Conservation (phyloP, 2,888 invertebrate genomes). For the Drosophila melanocephala region DNA sequence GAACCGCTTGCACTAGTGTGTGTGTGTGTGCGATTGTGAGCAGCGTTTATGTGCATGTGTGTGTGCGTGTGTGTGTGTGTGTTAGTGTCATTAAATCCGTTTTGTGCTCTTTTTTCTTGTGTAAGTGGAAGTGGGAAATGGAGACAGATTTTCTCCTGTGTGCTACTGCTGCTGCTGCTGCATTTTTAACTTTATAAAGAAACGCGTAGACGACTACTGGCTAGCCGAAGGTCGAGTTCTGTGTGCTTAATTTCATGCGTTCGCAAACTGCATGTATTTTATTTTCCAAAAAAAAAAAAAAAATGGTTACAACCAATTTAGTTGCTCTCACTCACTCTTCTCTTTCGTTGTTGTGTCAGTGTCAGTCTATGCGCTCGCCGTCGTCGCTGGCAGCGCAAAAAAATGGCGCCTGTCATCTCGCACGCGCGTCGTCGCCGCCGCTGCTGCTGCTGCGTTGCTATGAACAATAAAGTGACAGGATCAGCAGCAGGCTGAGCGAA, state of each 20-base stretch:
- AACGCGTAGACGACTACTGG: slow-evolving; percentile 14
- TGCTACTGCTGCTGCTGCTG: slow-evolving; percentile 7
- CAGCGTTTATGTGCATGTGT: slow-evolving; percentile 15
- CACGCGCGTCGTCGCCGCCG: slow-evolving; percentile 39
- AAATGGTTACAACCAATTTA: slow-evolving; percentile 18
- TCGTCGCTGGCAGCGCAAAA: slow-evolving; percentile 27
- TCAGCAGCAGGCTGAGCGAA: slow-evolving; percentile 32
- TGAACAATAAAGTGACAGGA: slow-evolving; percentile 41
- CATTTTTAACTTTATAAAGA: slow-evolving; percentile 28
- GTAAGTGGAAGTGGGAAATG: slow-evolving; percentile 47
- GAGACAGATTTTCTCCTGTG: slow-evolving; percentile 50
- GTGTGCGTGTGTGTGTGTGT: slow-evolving; percentile 30
- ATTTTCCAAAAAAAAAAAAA: slow-evolving; percentile 12
- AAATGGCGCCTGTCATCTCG: slow-evolving; percentile 69
- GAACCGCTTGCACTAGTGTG: slow-evolving; percentile 21
- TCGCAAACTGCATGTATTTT: slow-evolving; percentile 19
- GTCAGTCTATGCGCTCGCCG: slow-evolving; percentile 1
- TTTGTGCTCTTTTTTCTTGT: slow-evolving; percentile 42
- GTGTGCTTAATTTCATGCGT: slow-evolving; percentile 9
- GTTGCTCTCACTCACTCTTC: slow-evolving; percentile 6
- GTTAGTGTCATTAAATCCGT: slow-evolving; percentile 52
- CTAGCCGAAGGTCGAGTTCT: slow-evolving; percentile 40
- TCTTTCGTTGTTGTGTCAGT: slow-evolving; percentile 18
- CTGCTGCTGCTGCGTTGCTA: background rate
- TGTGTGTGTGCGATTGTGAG: slow-evolving; percentile 34